Base-by-base conservation (phyloP, 2,888 invertebrate genomes). In the Cryptophagus acutangulus region DNA sequence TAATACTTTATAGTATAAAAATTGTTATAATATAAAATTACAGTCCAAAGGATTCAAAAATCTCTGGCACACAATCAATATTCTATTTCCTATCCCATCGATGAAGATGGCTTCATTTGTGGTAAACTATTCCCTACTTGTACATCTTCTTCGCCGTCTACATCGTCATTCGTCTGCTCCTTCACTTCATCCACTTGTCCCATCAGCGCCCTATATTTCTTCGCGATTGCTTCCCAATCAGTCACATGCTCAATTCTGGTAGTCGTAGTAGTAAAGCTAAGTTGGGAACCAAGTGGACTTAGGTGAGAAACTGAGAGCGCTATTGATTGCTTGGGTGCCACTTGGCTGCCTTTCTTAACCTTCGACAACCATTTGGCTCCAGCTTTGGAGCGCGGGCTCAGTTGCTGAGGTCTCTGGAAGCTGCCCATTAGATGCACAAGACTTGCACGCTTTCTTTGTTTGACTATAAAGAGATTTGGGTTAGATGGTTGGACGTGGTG, bases 191-290 rank as follows among this genome's bases (percentile, higher is more conserved):
- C 75, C 14, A 72, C 69, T 36, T 72, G 73, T 10, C 84, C 82
- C 49, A 81, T 76, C 6, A 91, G 72, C 0, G 85, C 84, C 13
- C 89, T 75, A 66, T 92, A 93, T 64, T 90, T 91, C 71, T 87
- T 87, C 14, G 91, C 86, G 42, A 92, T 91, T 2, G 83, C 75
- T 59, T 89, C 88, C 92, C 92, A 93, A 66, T 93, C 91, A 1
- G 88, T 87, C 4, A 92, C 89, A 59, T 85, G 88, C 65, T 91
- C 91, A 52, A 91, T 90, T 53, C 87, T 77, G 33, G 82, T 84
- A 35, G 81, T 79, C 41, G 76, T 74, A 50, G 83, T 81, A 59
- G 79, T 81, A 70, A 90, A 87, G 61, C 89, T 88, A 49, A 88
- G 70, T 65, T 89, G 88, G 0, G 89, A 89, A 17, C 90, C 89